Evolutionary conservation across 2,113 vertebrate species (phyloP), one percentile per base, ranked within the genome.

Genomic region (Epinephelus lanceolatus): DNA sequence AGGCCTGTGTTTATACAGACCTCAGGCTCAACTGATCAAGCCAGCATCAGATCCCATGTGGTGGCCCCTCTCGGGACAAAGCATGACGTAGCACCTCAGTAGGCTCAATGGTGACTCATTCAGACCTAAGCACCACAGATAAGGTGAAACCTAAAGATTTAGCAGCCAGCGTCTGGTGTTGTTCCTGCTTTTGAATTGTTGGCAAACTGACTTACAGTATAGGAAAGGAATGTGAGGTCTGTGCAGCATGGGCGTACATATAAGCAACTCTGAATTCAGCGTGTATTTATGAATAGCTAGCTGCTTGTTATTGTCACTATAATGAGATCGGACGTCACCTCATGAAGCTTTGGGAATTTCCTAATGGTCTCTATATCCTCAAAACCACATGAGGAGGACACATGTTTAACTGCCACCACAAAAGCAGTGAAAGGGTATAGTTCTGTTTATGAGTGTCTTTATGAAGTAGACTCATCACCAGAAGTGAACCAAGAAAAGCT

Each of bases 1-100:
- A 79, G 71, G 21, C 67, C 68, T 61, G 66, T 93, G 93, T 94
- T 93, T 93, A 86, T 68, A 90, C 91, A 93, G 91, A 91, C 88
- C 73, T 76, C 74, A 67, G 76, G 66, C 88, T 88, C 80, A 88
- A 86, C 83, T 87, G 81, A 91, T 91, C 76, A 67, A 80, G 76
- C 83, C 84, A 53, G 74, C 61, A 80, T 84, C 85, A 83, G 71
- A 78, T 89, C 87, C 63, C 84, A 86, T 85, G 78, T 79, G 90
- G 83, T 69, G 77, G 65, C 61, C 70, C 66, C 86, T 78, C 62
- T 56, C 21, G 55, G 69, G 70, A 81, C 61, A 51, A 27, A 51
- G 69, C 19, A 76, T 80, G 83, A 86, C 75, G 52, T 73, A 89
- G 84, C 84, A 62, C 27, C 23, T 71, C 40, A 21, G 66, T 21